Evolutionary conservation across 2,888 invertebrate species (phyloP), one percentile per base, ranked within the genome.

Genomic region (Phragmatobia fuliginosa): DNA sequence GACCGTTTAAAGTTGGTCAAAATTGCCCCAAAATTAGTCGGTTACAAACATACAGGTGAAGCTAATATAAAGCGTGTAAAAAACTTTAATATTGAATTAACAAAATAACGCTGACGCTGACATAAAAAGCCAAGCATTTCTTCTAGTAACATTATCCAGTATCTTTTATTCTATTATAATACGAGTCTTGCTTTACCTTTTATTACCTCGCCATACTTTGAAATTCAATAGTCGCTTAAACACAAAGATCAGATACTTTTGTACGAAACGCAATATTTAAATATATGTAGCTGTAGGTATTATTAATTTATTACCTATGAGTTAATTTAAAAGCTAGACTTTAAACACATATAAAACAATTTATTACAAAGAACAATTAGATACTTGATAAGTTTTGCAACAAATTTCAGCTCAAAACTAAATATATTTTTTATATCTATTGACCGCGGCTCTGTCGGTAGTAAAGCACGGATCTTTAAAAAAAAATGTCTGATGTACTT

Each of bases 141-240:
- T 83, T 82, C 74, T 67, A 65, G 71, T 74, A 70, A 65, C 76
- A 81, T 83, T 81, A 78, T 84, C 71, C 32, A 14, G 59, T 81
- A 75, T 67, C 82, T 85, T 85, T 81, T 83, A 81, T 73, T 82
- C 79, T 78, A 83, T 87, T 85, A 85, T 86, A 83, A 83, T 83
- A 75, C 73, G 80, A 85, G 79, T 82, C 84, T 80, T 82, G 81
- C 79, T 78, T 76, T 70, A 74, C 81, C 82, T 84, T 83, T 87
- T 86, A 71, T 85, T 81, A 59, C 62, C 56, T 78, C 78, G 78
- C 83, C 79, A 85, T 84, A 81, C 81, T 82, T 88, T 86, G 80
- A 81, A 82, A 85, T 82, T 87, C 84, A 84, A 85, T 87, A 86
- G 83, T 78, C 74, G 75, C 79, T 83, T 79, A 82, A 85, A 84